These are phyloP conservation scores for Thrips palmi DNA, from an alignment of 1,140 invertebrate species.

Conservation along the genomic window DNA sequence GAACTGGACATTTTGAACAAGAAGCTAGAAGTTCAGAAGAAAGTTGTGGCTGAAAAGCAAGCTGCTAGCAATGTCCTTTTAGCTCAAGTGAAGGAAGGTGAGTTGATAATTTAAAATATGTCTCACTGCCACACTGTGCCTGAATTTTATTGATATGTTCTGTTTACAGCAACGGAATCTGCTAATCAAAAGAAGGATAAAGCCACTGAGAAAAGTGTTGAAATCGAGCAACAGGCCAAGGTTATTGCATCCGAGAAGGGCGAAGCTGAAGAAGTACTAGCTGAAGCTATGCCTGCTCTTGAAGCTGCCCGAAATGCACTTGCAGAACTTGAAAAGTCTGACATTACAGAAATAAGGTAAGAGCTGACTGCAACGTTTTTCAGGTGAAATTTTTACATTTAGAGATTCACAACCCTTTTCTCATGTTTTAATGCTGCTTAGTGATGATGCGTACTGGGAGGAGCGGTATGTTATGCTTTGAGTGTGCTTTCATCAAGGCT, in stretches of 20 bases:
- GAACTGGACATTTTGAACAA: conserved; percentile 53
- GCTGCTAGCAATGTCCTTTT: conserved; percentile 51
- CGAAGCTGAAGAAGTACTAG: conserved; percentile 59
- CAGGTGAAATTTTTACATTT: not conserved
- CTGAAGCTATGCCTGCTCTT: conserved; percentile 59
- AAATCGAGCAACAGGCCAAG: conserved; percentile 60
- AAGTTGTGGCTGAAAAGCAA: conserved; percentile 56
- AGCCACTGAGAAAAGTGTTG: conserved; percentile 52
- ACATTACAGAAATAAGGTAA: conserved; percentile 73
- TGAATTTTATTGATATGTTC: conserved; percentile 5
- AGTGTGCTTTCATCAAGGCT: too few relatives aligned
- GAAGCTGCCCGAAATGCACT: conserved; percentile 61
- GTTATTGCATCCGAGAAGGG: conserved; percentile 59
- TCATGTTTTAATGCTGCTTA: too few relatives aligned
- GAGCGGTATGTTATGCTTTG: too few relatives aligned
- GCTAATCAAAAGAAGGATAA: conserved; percentile 55
- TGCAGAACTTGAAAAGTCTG: conserved; percentile 61
- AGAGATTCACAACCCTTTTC: not conserved
- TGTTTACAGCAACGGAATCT: conserved; percentile 33
- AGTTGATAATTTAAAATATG: conserved; percentile 2
- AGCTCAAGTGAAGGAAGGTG: conserved; percentile 35
- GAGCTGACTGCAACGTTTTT: not conserved
- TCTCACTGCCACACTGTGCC: not conserved
- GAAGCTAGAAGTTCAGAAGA: conserved; percentile 53
- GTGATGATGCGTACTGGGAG: too few relatives aligned